Base-by-base conservation (phyloP, 2,797 vertebrate species). In the Melanotaenia parkinsoni region DNA sequence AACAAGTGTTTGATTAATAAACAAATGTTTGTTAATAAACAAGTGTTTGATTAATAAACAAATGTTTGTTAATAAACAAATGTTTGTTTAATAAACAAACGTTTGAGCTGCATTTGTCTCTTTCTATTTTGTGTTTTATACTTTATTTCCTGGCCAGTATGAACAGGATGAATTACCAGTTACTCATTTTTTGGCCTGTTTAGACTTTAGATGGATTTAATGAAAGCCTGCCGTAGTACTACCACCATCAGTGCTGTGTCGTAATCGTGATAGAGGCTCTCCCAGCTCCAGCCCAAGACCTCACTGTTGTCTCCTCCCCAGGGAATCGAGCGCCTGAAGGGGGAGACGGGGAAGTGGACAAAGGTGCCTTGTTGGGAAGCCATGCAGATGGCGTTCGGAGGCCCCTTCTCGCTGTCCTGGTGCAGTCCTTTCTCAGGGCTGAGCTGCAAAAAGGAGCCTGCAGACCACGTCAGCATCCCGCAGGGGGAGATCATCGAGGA, bases 241-340 rank as follows among this genome's bases (percentile, higher is more conserved):
- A 24, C 22, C 16, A 14, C 72, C 30, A 28, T 76, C 54, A 60
- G 0, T 51, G 32, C 24, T 30, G 58, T 65, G 58, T 37, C 14
- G 8, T 60, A 45, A 38, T 7, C 40, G 50, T 74, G 69, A 38
- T 35, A 45, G 13, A 51, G 13, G 0, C 24, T 70, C 24, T 0
- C 3, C 61, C 26, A 30, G 14, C 58, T 58, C 77, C 50, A 72
- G 51, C 62, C 71, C 26, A 69, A 20, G 43, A 0, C 20, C 61
- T 82, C 33, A 59, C 14, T 64, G 26, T 66, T 71, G 9, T 87
- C 81, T 93, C 76, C 73, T 75, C 84, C 75, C 5, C 93, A 99
- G 98, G 96, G 95, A 53, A 98, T 99, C 3, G 97, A 99, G 82
- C 95, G 96, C 50, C 95, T 99, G 72, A 97, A 99, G 80, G 94